Base-by-base conservation (phyloP, 2,888 invertebrate species). In the Caenorhabditis sp. region DNA sequence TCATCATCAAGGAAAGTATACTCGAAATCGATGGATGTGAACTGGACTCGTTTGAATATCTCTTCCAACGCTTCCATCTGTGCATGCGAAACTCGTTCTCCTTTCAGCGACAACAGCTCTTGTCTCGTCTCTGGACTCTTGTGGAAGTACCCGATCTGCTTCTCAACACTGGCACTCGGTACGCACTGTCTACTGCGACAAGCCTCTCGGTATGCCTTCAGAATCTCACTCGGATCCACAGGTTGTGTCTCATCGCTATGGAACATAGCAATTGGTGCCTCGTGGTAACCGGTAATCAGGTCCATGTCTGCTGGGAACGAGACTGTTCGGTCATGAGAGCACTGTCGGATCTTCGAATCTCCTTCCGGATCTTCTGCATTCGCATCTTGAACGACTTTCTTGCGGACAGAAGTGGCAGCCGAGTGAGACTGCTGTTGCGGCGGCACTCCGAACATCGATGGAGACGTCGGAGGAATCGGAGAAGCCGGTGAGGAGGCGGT, bases 41-140 rank as follows among this genome's bases (percentile, higher is more conserved):
- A 95, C 92, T 95, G 95, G 70, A 95, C 95, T 92, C 95, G 94
- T 91, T 95, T 94, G 80, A 96, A 94, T 77, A 97, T 93, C 87
- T 96, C 95, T 92, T 96, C 97, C 64, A 97, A 92, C 18, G 96
- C 95, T 93, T 97, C 96, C 92, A 95, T 95, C 83, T 94, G 95
- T 76, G 94, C 94, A 83, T 94, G 93, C 82, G 94, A 94, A 81
- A 95, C 92, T 84, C 94, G 93, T 84, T 94, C 94, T 80, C 94
- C 94, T 92, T 86, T 85, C 50, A 85, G 67, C 6, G 78, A 82
- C 24, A 89, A 61, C 6, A 70, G 32, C 53, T 87, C 87, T 60
- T 88, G 89, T 13, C 88, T 80, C 1, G 83, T 85, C 18, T 70
- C 71, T 3, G 85, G 67, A 40, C 79, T 77, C 26, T 80, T 81